Evolutionary conservation across 2,113 vertebrate genomes (phyloP).

Genomic region (Chloropsis cyanopogon): DNA sequence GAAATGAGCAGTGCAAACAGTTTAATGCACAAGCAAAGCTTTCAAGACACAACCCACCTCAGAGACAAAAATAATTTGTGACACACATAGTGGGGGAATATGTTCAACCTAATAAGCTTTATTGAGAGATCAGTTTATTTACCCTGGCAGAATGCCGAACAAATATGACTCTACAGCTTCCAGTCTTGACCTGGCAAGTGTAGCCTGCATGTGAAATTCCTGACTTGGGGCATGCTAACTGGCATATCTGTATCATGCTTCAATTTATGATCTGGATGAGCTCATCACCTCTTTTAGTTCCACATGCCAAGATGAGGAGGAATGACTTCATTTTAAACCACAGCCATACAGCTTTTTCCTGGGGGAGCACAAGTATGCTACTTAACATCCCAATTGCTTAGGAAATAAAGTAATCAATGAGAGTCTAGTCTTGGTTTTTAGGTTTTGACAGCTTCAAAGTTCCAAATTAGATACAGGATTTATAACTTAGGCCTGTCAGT

Average conservation of each 20-base stretch:
- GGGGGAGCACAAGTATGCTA: neutral
- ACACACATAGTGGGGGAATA: neutral
- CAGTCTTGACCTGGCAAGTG: neutral
- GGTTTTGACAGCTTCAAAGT: neutral
- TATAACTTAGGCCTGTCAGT: neutral
- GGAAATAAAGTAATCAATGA: neutral
- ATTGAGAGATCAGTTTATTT: constrained; percentile 16
- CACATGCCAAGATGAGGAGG: neutral
- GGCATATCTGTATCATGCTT: neutral
- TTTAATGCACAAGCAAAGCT: neutral
- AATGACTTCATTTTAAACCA: neutral
- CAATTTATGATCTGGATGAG: neutral
- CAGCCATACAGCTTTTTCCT: neutral
- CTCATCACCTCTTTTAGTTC: neutral
- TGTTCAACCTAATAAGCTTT: neutral
- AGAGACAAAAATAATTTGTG: neutral
- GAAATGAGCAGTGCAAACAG: neutral
- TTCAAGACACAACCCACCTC: neutral
- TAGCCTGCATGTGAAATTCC: neutral
- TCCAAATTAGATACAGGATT: neutral
- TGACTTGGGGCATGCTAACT: neutral
- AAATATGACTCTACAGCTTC: neutral
- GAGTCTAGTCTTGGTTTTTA: neutral
- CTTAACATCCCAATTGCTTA: neutral
- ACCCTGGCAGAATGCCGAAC: neutral